These are phyloP conservation scores for Mycetomoellerius zeteki DNA, from an alignment of 1,140 invertebrate species.

Conservation along the genomic window DNA sequence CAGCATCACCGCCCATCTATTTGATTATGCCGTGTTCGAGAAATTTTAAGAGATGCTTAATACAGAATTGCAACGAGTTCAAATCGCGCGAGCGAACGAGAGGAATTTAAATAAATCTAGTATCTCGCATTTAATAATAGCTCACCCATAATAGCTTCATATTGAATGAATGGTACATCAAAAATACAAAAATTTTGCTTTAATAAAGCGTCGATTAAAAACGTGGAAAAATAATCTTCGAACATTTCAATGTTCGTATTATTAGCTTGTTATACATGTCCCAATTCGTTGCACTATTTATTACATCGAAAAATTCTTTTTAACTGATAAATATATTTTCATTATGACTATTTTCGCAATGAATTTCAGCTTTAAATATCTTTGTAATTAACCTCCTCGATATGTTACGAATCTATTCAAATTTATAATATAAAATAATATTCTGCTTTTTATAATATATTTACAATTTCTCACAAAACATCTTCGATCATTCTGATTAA, in stretches of 20 bases:
- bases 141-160: not conserved
- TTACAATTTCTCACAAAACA: not conserved
- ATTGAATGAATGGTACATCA: constrained; percentile 4
- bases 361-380: not conserved
- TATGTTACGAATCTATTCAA: not conserved
- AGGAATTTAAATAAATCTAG: constrained; percentile 38
- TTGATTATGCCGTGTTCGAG: constrained; percentile 28
- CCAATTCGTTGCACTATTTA: not conserved
- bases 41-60: constrained; percentile 46
- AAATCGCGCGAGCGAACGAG: not conserved
- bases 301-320: not conserved
- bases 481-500: not conserved
- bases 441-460: not conserved
- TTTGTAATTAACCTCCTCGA: not conserved
- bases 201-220: not conserved
- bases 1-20: not conserved
- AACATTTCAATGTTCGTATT: not conserved
- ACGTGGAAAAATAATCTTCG: not conserved
- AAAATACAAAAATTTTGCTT: constrained; percentile 1
- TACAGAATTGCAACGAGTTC: not conserved
- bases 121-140: not conserved
- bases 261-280: not conserved
- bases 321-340: not conserved
- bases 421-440: not conserved
- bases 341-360: not conserved